Evolutionary conservation across 2,797 vertebrate genomes (phyloP).

Genomic region (Anniella stebbinsi): DNA sequence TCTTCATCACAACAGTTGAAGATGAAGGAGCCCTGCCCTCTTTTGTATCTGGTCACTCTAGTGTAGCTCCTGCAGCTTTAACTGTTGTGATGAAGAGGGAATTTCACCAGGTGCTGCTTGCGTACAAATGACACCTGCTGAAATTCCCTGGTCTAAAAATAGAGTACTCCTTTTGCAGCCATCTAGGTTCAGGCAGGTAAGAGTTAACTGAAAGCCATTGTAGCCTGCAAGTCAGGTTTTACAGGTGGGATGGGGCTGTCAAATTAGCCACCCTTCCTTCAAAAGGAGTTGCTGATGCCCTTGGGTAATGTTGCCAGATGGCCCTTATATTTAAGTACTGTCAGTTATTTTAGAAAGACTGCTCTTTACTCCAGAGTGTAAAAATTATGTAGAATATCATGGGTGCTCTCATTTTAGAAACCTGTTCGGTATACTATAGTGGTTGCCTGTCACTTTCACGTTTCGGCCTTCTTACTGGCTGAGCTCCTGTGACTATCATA

Average conservation of each 20-base stretch:
- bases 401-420: background rate
- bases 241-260: constrained; percentile 33
- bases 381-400: background rate
- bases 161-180: background rate
- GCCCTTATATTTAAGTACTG: constrained; percentile 16
- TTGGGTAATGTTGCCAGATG: constrained; percentile 39
- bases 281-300: constrained; percentile 23
- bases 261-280: constrained; percentile 32
- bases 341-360: constrained; percentile 19
- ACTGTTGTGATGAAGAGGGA: too few relatives aligned
- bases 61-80: too few relatives aligned
- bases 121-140: too few relatives aligned
- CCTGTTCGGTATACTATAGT: background rate
- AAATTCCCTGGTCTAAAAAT: background rate
- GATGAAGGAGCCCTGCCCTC: too few relatives aligned
- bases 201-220: constrained; percentile 25
- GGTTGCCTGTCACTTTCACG: background rate
- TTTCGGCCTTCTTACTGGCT: background rate
- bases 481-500: background rate
- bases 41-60: too few relatives aligned
- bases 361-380: background rate
- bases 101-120: too few relatives aligned
- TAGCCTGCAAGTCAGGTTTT: constrained; percentile 39
- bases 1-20: too few relatives aligned
- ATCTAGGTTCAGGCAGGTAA: constrained; percentile 2